Conservation (phyloP, 2,113 vertebrate genomes). For the Tetrao urogallus region DNA sequence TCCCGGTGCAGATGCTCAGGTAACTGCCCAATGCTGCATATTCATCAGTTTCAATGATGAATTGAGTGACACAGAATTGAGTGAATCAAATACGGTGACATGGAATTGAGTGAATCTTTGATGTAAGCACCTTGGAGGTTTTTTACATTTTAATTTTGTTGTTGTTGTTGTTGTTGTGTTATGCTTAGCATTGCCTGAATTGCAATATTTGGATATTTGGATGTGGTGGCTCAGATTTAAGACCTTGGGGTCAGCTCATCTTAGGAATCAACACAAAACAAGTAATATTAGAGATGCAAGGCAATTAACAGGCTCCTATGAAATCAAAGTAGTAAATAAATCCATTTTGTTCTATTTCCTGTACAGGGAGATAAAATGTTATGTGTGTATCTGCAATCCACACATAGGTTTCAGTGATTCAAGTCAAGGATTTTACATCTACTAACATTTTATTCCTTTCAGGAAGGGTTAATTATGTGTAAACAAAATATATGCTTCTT, state of each 20-base stretch:
- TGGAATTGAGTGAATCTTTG: neutral
- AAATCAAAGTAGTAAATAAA: neutral
- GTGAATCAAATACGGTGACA: neutral
- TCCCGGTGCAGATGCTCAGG: neutral
- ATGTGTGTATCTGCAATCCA: neutral
- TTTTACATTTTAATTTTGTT: neutral
- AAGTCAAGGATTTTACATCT: neutral
- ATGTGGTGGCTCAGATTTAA: neutral
- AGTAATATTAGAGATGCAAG: neutral
- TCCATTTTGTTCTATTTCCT: neutral
- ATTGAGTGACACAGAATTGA: neutral
- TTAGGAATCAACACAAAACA: neutral
- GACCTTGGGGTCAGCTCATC: rapidly evolving
- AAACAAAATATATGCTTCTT: slow-evolving; percentile 40
- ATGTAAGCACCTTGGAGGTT: neutral
- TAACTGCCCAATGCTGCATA: neutral
- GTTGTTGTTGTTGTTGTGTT: neutral
- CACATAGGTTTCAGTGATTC: neutral
- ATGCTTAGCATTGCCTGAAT: neutral
- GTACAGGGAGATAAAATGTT: neutral
- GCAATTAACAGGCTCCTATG: neutral
- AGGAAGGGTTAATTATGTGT: slow-evolving; percentile 9
- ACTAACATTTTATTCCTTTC: neutral
- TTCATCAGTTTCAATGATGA: neutral
- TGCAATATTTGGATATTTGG: neutral